phyloP scores from a whole-genome alignment of 2,797 vertebrate species.

The Enoplosus armatus region DNA sequence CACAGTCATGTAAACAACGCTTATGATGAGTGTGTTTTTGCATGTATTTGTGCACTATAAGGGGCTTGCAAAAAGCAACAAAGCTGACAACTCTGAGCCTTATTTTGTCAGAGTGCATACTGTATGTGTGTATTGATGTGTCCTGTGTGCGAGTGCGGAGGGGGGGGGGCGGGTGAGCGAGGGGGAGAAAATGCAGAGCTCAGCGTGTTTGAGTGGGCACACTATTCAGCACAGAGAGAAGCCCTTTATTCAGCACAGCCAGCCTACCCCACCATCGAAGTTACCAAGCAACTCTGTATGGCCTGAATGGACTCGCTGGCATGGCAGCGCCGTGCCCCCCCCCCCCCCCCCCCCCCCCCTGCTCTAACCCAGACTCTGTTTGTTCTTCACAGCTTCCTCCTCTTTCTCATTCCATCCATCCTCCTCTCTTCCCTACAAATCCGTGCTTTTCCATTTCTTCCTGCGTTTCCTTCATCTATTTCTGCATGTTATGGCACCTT shows the following conservation, averaged over 20 bases:
- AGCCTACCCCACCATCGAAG: constrained; percentile 75
- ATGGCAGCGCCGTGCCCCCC: constrained; percentile 31
- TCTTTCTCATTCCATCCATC: constrained; percentile 68
- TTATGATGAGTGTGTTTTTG: neutral
- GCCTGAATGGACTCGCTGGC: constrained; percentile 79
- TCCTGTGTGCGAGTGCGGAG: constrained; percentile 20
- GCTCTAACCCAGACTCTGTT: constrained; percentile 44
- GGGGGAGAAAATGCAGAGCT: constrained; percentile 76
- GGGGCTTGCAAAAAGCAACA: constrained; percentile 1
- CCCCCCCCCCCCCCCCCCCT: neutral
- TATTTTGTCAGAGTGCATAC: constrained; percentile 32
- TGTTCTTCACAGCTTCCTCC: constrained; percentile 69
- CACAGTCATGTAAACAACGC: neutral
- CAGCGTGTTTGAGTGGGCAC: constrained; percentile 82
- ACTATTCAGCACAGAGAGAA: constrained; percentile 83
- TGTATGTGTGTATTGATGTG: constrained; percentile 52
- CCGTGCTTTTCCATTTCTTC: neutral
- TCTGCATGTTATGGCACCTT: constrained; percentile 4
- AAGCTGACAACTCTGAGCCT: constrained; percentile 26
- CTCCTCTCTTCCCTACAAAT: constrained; percentile 43
- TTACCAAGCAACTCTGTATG: constrained; percentile 82
- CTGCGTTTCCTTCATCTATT: constrained; percentile 20
- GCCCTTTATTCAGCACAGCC: constrained; percentile 81
- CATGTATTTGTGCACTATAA: neutral
- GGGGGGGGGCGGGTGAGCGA: neutral